Evolutionary conservation across 1,140 invertebrate species (phyloP).

Genomic region (Bombus picipes): DNA sequence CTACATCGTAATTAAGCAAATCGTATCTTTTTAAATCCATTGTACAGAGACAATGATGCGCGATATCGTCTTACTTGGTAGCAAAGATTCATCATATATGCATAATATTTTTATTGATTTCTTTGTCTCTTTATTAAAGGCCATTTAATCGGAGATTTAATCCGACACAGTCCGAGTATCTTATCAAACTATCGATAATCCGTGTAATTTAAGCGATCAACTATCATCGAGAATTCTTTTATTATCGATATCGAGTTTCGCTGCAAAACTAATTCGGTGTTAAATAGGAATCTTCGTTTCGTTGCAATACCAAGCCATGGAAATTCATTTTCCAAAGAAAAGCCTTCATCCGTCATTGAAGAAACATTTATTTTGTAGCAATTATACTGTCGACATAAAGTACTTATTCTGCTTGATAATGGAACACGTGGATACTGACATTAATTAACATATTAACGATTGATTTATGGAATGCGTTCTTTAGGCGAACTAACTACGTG

Average conservation of each 20-base stretch:
- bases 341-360: not conserved
- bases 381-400: not conserved
- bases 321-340: not conserved
- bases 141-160: not conserved
- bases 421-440: not conserved
- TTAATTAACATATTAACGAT: not conserved
- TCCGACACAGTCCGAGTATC: too few relatives aligned
- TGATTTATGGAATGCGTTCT: too few relatives aligned
- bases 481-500: not conserved
- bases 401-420: not conserved
- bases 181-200: too few relatives aligned
- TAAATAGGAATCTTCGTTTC: too few relatives aligned
- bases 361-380: not conserved
- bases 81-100: not conserved
- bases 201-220: not conserved
- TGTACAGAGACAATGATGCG: not conserved
- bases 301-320: not conserved
- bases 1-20: constrained; percentile 13
- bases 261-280: too few relatives aligned
- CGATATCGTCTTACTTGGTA: not conserved
- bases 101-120: not conserved
- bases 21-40: not conserved
- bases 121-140: not conserved
- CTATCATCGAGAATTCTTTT: too few relatives aligned
- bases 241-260: too few relatives aligned